phyloP scores from a whole-genome alignment of 1,140 invertebrate genomes.

The Lerema accius region DNA sequence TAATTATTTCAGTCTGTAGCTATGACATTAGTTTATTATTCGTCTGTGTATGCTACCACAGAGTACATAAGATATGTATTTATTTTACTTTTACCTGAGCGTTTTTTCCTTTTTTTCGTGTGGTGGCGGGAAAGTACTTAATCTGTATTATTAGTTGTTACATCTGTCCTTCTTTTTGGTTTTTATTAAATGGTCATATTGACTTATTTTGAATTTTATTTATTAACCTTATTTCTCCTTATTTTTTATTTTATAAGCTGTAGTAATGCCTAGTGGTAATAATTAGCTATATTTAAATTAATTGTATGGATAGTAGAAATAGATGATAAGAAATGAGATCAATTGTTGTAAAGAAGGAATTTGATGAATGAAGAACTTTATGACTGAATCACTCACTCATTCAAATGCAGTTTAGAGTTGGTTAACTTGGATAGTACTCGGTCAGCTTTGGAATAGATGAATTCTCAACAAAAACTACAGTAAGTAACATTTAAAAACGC shows the following conservation, averaged over 20 bases:
- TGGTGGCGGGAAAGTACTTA: slow-evolving; percentile 71
- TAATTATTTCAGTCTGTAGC: too few relatives aligned
- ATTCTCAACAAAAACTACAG: too few relatives aligned
- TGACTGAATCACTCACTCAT: background rate
- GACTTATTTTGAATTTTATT: slow-evolving; percentile 65
- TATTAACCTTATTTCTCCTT: slow-evolving; percentile 42
- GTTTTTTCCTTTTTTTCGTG: slow-evolving; percentile 38
- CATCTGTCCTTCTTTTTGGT: slow-evolving; percentile 65
- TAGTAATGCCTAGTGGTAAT: background rate
- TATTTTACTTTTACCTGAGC: slow-evolving; percentile 11
- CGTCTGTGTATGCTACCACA: background rate
- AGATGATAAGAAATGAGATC: background rate
- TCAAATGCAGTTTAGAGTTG: background rate
- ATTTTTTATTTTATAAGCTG: slow-evolving; percentile 5
- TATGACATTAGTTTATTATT: too few relatives aligned
- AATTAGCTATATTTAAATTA: too few relatives aligned
- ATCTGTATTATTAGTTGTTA: slow-evolving; percentile 62
- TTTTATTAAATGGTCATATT: slow-evolving; percentile 79
- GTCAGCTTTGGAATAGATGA: too few relatives aligned
- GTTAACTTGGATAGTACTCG: background rate
- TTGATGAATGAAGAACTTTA: background rate
- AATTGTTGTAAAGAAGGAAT: too few relatives aligned
- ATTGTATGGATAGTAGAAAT: background rate
- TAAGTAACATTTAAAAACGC: background rate
- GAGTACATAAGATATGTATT: too few relatives aligned